Base-by-base conservation (phyloP, 2,888 invertebrate species). In the Pterostichus niger region DNA sequence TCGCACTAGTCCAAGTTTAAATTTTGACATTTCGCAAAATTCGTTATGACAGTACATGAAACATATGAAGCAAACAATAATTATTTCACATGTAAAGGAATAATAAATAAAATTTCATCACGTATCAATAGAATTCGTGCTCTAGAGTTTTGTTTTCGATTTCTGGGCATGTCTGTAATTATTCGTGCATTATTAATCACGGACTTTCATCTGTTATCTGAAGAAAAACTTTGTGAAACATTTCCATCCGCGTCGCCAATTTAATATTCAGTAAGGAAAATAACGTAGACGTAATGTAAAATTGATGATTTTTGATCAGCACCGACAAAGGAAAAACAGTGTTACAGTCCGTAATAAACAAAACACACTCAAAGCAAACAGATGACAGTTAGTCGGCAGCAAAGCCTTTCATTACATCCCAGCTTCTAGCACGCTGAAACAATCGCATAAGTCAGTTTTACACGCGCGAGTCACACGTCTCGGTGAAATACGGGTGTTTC, bases 361-460 rank as follows among this genome's bases (percentile, higher is more conserved):
- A 71, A 71, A 71, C 68, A 44, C 68, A 40, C 68, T 71, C 17
- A 71, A 71, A 71, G 68, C 68, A 71, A 71, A 71, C 44, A 71
- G 68, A 71, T 71, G 68, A 71, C 68, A 71, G 68, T 71, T 71
- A 71, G 68, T 44, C 44, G 68, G 44, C 64, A 33, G 64, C 68
- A 71, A 71, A 40, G 68, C 68, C 68, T 71, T 44, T 71, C 68
- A 71, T 71, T 71, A 71, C 68, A 44, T 71, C 44, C 11, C 44
- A 17, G 68, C 40, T 71, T 31, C 15, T 40, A 6, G 44, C 68
- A 44, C 44, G 44, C 17, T 71, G 44, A 40, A 71, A 71, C 68
- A 71, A 71, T 71, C 68, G 68, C 68, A 71, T 71, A 71, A 71
- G 68, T 71, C 68, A 71, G 68, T 71, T 40, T 44, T 71, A 71